Percentiles rank a stretch among this genome's conserved stretches.
Conservation (phyloP, 2,113 vertebrate species). For the Ovis canadensis region DNA sequence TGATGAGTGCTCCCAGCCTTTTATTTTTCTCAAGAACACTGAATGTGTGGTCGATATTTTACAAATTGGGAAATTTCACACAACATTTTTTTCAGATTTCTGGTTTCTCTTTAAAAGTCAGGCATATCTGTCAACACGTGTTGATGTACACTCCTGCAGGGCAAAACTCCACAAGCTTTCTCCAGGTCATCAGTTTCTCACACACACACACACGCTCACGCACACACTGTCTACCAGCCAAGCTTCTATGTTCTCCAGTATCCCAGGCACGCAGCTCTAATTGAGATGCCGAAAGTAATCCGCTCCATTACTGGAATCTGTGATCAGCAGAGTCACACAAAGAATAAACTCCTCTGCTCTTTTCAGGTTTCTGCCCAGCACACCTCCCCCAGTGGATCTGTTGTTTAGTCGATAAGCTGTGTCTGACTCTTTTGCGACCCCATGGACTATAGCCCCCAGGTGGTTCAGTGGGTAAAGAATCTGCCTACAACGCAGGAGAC, state of each 20-base stretch:
- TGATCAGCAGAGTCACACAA: accelerated
- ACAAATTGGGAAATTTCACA: background rate
- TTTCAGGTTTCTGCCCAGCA: background rate
- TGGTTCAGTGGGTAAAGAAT: background rate
- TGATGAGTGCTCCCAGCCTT: background rate
- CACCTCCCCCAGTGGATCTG: accelerated
- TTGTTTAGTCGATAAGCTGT: background rate
- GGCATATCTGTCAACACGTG: background rate
- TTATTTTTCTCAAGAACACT: background rate
- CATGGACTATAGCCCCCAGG: background rate
- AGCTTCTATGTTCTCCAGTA: background rate
- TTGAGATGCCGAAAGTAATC: background rate
- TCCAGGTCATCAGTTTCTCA: background rate
- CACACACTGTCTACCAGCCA: background rate
- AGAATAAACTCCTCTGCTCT: no score
- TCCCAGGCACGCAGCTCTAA: background rate
- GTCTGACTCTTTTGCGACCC: background rate
- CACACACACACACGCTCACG: background rate
- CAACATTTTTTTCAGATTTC: background rate
- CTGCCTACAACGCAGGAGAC: background rate
- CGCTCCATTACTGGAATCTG: background rate
- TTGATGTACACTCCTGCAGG: background rate
- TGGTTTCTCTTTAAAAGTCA: conserved; percentile 41
- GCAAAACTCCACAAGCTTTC: background rate
- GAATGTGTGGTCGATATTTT: background rate